phyloP scores from a whole-genome alignment of 2,797 vertebrate genomes.

The Phalloptychus januarius region DNA sequence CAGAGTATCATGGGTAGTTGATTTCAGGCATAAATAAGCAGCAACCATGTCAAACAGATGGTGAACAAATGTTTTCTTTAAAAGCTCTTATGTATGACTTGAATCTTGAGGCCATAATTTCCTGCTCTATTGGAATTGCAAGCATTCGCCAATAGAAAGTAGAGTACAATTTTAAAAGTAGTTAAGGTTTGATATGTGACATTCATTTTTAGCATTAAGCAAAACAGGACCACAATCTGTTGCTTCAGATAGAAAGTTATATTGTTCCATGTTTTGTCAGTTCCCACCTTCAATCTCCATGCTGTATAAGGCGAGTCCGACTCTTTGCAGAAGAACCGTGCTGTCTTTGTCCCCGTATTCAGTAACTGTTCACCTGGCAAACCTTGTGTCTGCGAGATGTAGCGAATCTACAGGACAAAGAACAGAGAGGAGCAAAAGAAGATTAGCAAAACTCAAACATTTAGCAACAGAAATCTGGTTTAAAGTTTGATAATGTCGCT shows the following conservation, averaged over 20 bases:
- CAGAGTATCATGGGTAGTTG: background rate
- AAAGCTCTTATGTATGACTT: background rate
- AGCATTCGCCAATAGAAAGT: background rate
- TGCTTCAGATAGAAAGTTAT: constrained; percentile 6
- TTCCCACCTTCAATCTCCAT: constrained; percentile 96
- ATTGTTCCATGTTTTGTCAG: background rate
- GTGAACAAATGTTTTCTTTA: background rate
- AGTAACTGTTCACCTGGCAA: constrained; percentile 93
- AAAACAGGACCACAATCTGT: background rate
- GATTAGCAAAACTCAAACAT: background rate
- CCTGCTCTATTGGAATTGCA: constrained; percentile 5
- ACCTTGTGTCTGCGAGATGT: constrained; percentile 99
- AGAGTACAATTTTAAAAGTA: background rate
- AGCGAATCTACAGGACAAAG: constrained; percentile 89
- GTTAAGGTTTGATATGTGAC: background rate
- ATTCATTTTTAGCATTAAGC: background rate
- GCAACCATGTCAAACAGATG: background rate
- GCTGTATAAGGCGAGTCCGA: constrained; percentile 88
- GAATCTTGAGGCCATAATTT: background rate
- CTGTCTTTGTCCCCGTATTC: constrained; percentile 94
- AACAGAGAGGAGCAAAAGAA: background rate
- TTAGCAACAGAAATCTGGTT: background rate
- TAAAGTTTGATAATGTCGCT: background rate
- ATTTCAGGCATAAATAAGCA: background rate
- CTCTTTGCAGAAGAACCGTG: constrained; percentile 95